Conservation (phyloP, 2,888 invertebrate genomes). For the Plebejus argus region DNA sequence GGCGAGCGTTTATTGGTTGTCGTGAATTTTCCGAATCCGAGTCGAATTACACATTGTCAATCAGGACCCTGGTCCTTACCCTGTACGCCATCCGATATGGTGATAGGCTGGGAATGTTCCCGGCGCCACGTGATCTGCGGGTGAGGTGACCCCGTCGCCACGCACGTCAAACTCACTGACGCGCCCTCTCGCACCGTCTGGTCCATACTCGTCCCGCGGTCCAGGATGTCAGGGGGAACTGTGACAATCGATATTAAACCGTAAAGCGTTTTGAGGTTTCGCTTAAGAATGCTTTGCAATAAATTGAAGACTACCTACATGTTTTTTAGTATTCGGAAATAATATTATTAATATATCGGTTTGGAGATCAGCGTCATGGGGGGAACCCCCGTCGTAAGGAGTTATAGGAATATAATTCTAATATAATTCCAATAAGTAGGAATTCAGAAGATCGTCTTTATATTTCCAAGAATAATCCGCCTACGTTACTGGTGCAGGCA, state of each 20-base stretch:
- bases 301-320: too few relatives aligned
- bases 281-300: too few relatives aligned
- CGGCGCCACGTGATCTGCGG: constrained; percentile 94
- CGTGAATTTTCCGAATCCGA: too few relatives aligned
- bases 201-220: constrained; percentile 91
- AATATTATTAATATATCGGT: too few relatives aligned
- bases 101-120: constrained; percentile 89
- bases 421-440: too few relatives aligned
- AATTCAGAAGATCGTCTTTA: not conserved
- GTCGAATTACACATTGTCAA: too few relatives aligned
- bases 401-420: too few relatives aligned
- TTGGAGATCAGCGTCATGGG: too few relatives aligned
- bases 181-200: constrained; percentile 93
- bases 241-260: not conserved
- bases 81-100: constrained; percentile 84
- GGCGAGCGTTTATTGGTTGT: too few relatives aligned
- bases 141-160: constrained; percentile 92
- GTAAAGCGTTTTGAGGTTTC: not conserved
- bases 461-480: not conserved
- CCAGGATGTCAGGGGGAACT: constrained; percentile 92
- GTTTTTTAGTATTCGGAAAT: too few relatives aligned
- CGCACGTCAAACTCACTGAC: constrained; percentile 91
- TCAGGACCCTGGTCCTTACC: constrained; percentile 65
- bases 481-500: not conserved
- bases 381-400: too few relatives aligned